These are phyloP conservation scores for Scalopus aquaticus DNA, from an alignment of 2,113 vertebrate genomes.

Conservation along the genomic window DNA sequence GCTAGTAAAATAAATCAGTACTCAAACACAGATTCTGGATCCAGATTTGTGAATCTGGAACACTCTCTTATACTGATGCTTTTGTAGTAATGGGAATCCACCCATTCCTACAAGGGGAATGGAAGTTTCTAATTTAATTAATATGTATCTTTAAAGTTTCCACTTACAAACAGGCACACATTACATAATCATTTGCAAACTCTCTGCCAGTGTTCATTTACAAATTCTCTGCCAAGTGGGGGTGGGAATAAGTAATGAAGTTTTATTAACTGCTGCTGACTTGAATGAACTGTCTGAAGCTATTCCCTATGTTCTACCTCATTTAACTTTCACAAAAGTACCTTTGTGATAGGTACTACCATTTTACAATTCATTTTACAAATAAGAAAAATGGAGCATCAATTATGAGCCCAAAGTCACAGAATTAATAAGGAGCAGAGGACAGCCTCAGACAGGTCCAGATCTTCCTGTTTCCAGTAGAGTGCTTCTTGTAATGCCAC, in stretches of 20 bases:
- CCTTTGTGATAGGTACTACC: neutral
- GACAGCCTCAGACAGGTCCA: neutral
- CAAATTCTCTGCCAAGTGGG: neutral
- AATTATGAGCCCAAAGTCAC: neutral
- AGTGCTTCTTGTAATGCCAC: neutral
- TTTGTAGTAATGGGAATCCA: neutral
- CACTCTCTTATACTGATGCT: neutral
- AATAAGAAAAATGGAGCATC: neutral
- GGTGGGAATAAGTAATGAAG: neutral
- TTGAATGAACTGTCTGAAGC: neutral
- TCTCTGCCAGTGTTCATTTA: neutral
- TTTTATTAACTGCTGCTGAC: neutral
- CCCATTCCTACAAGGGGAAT: neutral
- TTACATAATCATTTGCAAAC: neutral
- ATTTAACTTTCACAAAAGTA: conserved; percentile 24
- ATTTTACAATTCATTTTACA: neutral
- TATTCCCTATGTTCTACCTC: neutral
- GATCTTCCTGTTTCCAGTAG: neutral
- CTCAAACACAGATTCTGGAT: neutral
- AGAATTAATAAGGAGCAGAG: neutral
- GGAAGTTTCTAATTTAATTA: neutral
- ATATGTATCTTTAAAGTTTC: neutral
- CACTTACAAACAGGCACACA: neutral
- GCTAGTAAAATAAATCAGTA: neutral
- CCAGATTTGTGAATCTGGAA: neutral